Base-by-base conservation (phyloP, 2,797 vertebrate genomes). In the Meriones psammophilus region DNA sequence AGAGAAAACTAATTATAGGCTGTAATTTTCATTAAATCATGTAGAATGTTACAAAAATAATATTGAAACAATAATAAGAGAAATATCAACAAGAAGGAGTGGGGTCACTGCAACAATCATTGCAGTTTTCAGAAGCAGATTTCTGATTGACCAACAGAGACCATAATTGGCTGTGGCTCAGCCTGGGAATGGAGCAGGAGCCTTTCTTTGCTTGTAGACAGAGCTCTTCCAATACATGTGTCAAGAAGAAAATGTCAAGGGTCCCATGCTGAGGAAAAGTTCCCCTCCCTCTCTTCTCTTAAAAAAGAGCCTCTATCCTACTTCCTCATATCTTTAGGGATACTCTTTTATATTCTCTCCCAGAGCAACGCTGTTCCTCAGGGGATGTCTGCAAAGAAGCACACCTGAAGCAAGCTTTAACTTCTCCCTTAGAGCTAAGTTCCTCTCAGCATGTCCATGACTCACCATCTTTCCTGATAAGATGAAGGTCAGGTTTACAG, bases 11-110 rank as follows among this genome's bases (percentile, higher is more conserved):
- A 96, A 92, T 73, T 85, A 95, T 33, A 88, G 50, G 26, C 64
- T n/a, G 22, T 94, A 77, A 50, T 94, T 94, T 96, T 95, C 62
- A 95, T 84, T 94, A 88, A 89, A 76, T 36, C 22, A 56, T 88
- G 64, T 26, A 85, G 89, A 94, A 88, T 66, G 28, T 86, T 92
- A 30, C 36, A 92, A 94, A 95, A 96, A 83, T 86, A 42, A 92
- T 30, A 89, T 96, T 92, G 92, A 92, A 88, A 85, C 84, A 81
- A 50, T 92, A 58, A 64, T 56, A 66, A 91, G 88, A 33, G 5
- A 74, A 88, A 77, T 91, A 71, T 73, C 74, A 91, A 66, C 60
- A 85, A 69, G 77, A 93, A 66, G 54, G 56, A 8, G 69, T 84
- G 66, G 36, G 22, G 22, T 95, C 60, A 74, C 13, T 91, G 78